These are phyloP conservation scores for Seriola quinqueradiata DNA, from an alignment of 2,113 vertebrate species.

Conservation along the genomic window DNA sequence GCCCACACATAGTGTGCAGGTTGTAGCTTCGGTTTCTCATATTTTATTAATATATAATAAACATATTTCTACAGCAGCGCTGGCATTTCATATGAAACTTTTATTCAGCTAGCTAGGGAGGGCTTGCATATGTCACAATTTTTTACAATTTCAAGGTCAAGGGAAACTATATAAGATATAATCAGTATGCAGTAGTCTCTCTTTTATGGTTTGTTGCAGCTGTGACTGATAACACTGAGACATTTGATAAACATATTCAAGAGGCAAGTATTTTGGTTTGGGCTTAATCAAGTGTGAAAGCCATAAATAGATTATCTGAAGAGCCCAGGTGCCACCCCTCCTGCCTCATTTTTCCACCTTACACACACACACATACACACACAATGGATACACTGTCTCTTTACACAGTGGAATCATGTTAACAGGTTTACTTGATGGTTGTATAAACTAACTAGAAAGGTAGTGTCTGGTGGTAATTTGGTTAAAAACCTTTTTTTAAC, in stretches of 20 bases:
- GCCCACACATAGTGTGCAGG: slow-evolving; percentile 14
- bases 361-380: slow-evolving; percentile 8
- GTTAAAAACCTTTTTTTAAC: slow-evolving; percentile 19
- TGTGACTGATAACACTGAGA: slow-evolving; percentile 67
- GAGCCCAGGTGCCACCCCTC: slow-evolving; percentile 62
- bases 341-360: slow-evolving; percentile 23
- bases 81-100: slow-evolving; percentile 44
- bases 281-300: slow-evolving; percentile 78
- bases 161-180: not conserved
- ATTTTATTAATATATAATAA: slow-evolving; percentile 63
- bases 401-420: slow-evolving; percentile 51
- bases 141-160: slow-evolving; percentile 53
- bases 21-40: slow-evolving; percentile 33
- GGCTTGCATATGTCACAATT: slow-evolving; percentile 29
- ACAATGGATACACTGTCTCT: slow-evolving; percentile 16
- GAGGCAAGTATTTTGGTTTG: slow-evolving; percentile 74
- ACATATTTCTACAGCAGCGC: slow-evolving; percentile 25
- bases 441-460: slow-evolving; percentile 31
- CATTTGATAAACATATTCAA: slow-evolving; percentile 78
- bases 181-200: slow-evolving; percentile 38
- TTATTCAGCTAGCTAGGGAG: slow-evolving; percentile 27
- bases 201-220: slow-evolving; percentile 53
- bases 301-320: slow-evolving; percentile 82
- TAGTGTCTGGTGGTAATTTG: slow-evolving; percentile 48
- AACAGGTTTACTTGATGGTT: slow-evolving; percentile 35